Percentiles rank a stretch among this genome's conserved stretches.
phyloP scores from a whole-genome alignment of 2,888 invertebrate species.

The Brenthis daphne region DNA sequence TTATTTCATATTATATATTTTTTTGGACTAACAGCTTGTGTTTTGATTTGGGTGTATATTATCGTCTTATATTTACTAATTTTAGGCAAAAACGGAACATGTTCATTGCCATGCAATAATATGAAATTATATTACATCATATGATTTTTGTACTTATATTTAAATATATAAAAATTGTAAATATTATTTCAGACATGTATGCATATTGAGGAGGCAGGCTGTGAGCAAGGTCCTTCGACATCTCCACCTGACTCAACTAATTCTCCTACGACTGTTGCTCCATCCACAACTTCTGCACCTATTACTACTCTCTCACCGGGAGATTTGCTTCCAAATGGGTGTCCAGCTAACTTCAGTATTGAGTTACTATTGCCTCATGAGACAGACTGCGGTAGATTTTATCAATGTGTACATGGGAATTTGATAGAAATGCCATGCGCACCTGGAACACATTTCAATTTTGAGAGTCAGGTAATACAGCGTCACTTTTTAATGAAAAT shows the following conservation, averaged over 20 bases:
- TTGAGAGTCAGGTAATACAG: constrained; percentile 48
- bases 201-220: not conserved
- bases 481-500: too few relatives aligned
- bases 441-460: constrained; percentile 53
- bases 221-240: not conserved
- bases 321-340: constrained; percentile 46
- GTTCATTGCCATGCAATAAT: not conserved
- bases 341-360: constrained; percentile 48
- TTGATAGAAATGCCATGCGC: constrained; percentile 48
- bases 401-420: constrained; percentile 54
- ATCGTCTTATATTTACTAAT: too few relatives aligned
- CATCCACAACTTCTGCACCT: not conserved
- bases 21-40: too few relatives aligned
- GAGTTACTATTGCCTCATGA: constrained; percentile 55
- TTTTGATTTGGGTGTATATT: too few relatives aligned
- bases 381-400: constrained; percentile 52
- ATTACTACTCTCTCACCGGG: not conserved
- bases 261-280: not conserved
- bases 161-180: too few relatives aligned
- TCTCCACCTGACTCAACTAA: not conserved
- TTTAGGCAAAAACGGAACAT: too few relatives aligned
- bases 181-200: not conserved
- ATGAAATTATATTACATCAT: not conserved
- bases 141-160: too few relatives aligned
- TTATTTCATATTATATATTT: too few relatives aligned